These are phyloP conservation scores for Dipodomys spectabilis DNA, from an alignment of 2,113 vertebrate genomes.

Conservation along the genomic window DNA sequence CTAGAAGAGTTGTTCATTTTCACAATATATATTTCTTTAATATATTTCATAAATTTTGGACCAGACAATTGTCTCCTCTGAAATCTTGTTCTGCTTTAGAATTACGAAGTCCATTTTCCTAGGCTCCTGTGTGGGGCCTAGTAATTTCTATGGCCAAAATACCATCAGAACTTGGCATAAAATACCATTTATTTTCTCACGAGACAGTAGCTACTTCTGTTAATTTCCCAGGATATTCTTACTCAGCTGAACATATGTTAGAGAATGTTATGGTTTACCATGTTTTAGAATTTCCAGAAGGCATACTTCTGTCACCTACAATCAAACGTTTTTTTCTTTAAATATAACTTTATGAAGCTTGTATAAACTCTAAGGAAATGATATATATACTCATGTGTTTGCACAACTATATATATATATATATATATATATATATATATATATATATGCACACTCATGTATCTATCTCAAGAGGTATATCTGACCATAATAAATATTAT, in stretches of 20 bases:
- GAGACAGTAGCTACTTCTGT: not conserved
- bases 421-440: not conserved
- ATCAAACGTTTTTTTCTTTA: not conserved
- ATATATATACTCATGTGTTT: not conserved
- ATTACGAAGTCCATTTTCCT: not conserved
- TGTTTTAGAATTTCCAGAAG: not conserved
- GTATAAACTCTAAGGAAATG: not conserved
- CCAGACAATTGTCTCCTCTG: not conserved
- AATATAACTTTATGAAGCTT: not conserved
- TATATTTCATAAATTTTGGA: not conserved
- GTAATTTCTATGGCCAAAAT: not conserved
- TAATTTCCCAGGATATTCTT: not conserved
- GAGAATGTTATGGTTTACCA: not conserved
- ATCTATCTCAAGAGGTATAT: not conserved
- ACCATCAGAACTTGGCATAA: not conserved
- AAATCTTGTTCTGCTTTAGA: not conserved
- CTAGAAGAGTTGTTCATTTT: not conserved
- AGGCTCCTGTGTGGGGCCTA: not conserved
- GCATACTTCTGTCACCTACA: not conserved
- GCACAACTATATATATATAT: too few relatives aligned
- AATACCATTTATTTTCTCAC: not conserved
- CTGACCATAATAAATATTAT: not conserved
- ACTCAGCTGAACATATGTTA: not conserved
- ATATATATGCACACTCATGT: not conserved
- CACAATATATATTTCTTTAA: slow-evolving; percentile 21